Percentiles rank a stretch among this genome's conserved stretches.
Conservation (phyloP, 2,113 vertebrate genomes). For the Paramisgurnus dabryanus region DNA sequence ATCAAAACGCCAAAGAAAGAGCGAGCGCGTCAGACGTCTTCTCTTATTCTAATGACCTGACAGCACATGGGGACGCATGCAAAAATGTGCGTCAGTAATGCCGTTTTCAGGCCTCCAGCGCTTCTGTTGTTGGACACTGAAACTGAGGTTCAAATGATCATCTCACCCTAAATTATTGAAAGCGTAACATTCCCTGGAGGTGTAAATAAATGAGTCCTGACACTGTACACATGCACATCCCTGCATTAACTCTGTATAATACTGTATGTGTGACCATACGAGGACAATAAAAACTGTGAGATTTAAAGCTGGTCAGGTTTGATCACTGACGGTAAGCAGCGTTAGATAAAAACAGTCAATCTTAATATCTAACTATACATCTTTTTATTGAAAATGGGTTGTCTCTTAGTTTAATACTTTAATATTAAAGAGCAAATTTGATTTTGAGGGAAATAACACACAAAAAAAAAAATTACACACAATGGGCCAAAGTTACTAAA, state of each 20-base stretch:
- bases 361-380: too few species aligned
- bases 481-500: too few species aligned
- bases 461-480: too few species aligned
- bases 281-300: conserved; percentile 60
- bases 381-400: too few species aligned
- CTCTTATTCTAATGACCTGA: conserved; percentile 66
- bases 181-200: conserved; percentile 67
- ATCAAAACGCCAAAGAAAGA: conserved; percentile 66
- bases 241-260: conserved; percentile 61
- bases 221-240: conserved; percentile 71
- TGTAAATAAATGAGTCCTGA: conserved; percentile 75
- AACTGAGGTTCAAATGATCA: conserved; percentile 71
- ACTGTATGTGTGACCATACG: conserved; percentile 42
- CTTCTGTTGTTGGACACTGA: conserved; percentile 61
- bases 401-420: too few species aligned
- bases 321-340: neutral
- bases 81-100: conserved; percentile 56
- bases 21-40: conserved; percentile 51
- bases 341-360: too few species aligned
- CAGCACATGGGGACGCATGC: conserved; percentile 50
- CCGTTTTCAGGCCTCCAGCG: conserved; percentile 72
- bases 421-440: too few species aligned
- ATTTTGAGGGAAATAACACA: too few species aligned
- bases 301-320: conserved; percentile 18
- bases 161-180: conserved; percentile 74